Conservation (phyloP, 1,140 invertebrate genomes). For the Ganaspis sp. region DNA sequence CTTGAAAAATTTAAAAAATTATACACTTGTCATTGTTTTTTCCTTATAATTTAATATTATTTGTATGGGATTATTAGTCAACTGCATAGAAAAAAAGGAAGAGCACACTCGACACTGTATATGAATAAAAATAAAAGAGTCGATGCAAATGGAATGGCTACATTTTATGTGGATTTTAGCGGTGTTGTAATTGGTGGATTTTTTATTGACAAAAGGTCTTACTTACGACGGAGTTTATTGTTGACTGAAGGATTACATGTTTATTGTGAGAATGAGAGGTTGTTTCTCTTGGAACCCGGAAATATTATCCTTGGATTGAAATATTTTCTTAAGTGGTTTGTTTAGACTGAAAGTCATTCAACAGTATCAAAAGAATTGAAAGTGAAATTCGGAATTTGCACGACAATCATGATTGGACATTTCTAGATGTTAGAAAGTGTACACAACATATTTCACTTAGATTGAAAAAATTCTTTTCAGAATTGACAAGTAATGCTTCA, state of each 20-base stretch:
- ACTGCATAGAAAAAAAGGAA: too few relatives aligned
- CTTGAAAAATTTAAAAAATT: too few relatives aligned
- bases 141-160: too few relatives aligned
- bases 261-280: not conserved
- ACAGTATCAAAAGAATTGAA: not conserved
- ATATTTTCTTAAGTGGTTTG: not conserved
- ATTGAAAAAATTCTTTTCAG: too few relatives aligned
- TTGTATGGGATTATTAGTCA: too few relatives aligned
- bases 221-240: not conserved
- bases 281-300: not conserved
- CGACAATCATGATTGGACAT: constrained; percentile 12
- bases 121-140: too few relatives aligned
- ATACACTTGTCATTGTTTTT: too few relatives aligned
- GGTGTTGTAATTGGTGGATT: too few relatives aligned
- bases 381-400: constrained; percentile 20
- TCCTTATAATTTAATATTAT: too few relatives aligned
- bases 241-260: not conserved
- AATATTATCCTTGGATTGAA: not conserved
- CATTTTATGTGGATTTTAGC: too few relatives aligned
- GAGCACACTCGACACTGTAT: too few relatives aligned
- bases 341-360: not conserved
- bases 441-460: not conserved
- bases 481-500: not conserved
- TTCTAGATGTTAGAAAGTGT: not conserved
- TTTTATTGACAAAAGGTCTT: not conserved